Evolutionary conservation across 2,888 invertebrate genomes (phyloP), one percentile per base, ranked within the genome.

Genomic region (Eupithecia abbreviata): DNA sequence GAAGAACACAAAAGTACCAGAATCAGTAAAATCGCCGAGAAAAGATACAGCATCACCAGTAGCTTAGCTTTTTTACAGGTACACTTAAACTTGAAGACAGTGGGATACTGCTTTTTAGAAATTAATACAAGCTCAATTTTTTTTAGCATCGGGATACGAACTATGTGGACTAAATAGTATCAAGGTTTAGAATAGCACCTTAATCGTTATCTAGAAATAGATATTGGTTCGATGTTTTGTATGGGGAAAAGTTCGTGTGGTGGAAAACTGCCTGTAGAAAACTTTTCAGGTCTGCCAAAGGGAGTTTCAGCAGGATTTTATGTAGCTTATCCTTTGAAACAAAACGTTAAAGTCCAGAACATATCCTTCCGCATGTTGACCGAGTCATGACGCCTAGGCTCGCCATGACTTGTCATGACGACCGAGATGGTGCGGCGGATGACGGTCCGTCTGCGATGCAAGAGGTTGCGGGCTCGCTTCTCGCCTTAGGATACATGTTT

Each of bases 221-320:
- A n/a, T 62, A 74, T 69, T 69, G 71, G 69, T 72, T 74, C 70
- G 73, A 49, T 72, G 74, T 77, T 74, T 78, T 71, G 72, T 73
- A 51, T 58, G 47, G 66, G 55, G 65, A 77, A 67, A 78, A 75
- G 51, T 73, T 68, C 69, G 13, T 42, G 67, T 75, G 68, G 72
- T 67, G n/a, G 42, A 49, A 18, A 30, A 55, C 72, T 68, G 58
- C 9, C 3, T 68, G 67, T 42, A 51, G 47, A 68, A 67, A n/a
- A 15, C 42, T 45, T 69, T 69, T 18, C 18, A 47, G 47, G n/a
- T 47, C 7, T 15, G 5, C n/a, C 18, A 47, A 69, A 69, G 30
- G 1, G 42, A 7, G 42, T 3, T 66, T 15, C 15, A 15, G 66
- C 15, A 66, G 55, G n/a, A 58, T 68, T 45, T 47, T 4, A 47